phyloP scores from a whole-genome alignment of 2,888 invertebrate species.

The Parapristionchus giblindavisi region DNA sequence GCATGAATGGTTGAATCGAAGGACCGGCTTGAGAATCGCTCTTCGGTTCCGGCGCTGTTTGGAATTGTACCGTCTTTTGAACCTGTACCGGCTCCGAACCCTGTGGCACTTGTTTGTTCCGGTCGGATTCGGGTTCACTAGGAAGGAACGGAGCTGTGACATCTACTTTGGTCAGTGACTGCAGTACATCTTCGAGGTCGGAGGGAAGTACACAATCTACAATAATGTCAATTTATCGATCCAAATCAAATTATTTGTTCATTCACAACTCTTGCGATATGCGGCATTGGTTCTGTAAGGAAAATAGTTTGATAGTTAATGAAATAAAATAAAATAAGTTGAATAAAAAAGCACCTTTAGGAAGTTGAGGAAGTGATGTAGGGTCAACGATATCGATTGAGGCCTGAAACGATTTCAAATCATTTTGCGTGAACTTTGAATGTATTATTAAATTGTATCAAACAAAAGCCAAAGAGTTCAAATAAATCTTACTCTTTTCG shows the following conservation, averaged over 20 bases:
- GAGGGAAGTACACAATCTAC: constrained; percentile 17
- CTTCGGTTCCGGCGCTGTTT: no score
- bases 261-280: background rate
- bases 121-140: background rate
- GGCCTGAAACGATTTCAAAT: background rate
- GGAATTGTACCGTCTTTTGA: no score
- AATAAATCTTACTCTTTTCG: background rate
- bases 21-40: no score
- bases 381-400: constrained; percentile 27
- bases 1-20: no score
- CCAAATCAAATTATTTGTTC: background rate
- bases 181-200: constrained; percentile 25
- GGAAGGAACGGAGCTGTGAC: background rate
- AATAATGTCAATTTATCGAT: background rate
- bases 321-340: background rate
- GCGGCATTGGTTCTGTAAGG: background rate
- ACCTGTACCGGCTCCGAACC: no score
- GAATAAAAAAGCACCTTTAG: background rate
- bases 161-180: constrained; percentile 5
- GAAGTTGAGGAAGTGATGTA: background rate
- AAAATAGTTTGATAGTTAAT: background rate
- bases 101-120: background rate
- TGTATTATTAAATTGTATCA: background rate
- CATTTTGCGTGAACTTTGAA: background rate
- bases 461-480: no score